Conservation (phyloP, 2,888 invertebrate species). For the Sphinx pinastri region DNA sequence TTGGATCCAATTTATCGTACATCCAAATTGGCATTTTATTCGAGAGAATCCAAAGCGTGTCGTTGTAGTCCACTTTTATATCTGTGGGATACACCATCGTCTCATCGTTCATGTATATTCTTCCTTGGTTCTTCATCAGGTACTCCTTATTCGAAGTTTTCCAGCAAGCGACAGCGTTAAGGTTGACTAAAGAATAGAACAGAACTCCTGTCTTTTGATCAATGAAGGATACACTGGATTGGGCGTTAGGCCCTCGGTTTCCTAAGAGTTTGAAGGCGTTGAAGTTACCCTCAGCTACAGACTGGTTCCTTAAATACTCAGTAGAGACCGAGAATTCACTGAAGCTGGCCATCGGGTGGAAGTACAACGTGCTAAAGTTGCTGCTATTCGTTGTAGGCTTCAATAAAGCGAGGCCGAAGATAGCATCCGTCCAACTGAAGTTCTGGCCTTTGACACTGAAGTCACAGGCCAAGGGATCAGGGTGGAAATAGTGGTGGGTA, state of each 20-base stretch:
- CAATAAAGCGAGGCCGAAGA: constrained; percentile 89
- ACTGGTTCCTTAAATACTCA: constrained; percentile 85
- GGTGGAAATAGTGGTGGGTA: constrained; percentile 87
- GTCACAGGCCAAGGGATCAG: constrained; percentile 88
- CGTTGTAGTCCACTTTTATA: constrained; percentile 88
- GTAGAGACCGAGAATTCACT: constrained; percentile 91
- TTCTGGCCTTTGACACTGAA: constrained; percentile 88
- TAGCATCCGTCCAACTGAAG: constrained; percentile 90
- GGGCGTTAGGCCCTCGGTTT: constrained; percentile 87
- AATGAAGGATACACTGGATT: constrained; percentile 89
- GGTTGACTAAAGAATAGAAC: constrained; percentile 89
- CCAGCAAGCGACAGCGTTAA: constrained; percentile 92
- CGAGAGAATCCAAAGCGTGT: constrained; percentile 89
- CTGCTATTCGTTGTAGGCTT: constrained; percentile 82
- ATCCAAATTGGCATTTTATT: constrained; percentile 89
- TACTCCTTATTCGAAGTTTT: constrained; percentile 87
- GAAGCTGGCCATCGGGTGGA: constrained; percentile 91
- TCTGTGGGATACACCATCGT: constrained; percentile 91
- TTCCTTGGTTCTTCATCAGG: constrained; percentile 87
- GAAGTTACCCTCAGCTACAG: constrained; percentile 82
- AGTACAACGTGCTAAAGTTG: constrained; percentile 89
- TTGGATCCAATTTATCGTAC: constrained; percentile 85
- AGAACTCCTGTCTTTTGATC: constrained; percentile 88
- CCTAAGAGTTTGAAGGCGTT: constrained; percentile 87
- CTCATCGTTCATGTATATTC: constrained; percentile 87